phyloP scores from a whole-genome alignment of 2,113 vertebrate genomes.

The Oriolus oriolus region DNA sequence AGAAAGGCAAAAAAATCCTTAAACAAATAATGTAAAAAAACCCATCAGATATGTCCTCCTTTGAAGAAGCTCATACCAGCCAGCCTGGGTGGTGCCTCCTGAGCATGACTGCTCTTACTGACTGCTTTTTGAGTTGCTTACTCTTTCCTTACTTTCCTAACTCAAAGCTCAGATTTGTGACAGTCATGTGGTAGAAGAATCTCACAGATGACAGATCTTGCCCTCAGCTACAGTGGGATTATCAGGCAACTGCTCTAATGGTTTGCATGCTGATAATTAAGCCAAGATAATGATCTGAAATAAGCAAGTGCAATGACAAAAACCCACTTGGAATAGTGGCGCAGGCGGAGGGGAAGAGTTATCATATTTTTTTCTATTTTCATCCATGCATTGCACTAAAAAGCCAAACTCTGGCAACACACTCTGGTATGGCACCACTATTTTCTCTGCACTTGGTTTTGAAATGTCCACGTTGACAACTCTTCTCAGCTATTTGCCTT shows the following conservation, averaged over 20 bases:
- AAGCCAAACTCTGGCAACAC: not conserved
- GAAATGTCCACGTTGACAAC: not conserved
- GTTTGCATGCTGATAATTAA: not conserved
- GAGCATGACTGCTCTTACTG: accelerated
- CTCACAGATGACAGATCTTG: not conserved
- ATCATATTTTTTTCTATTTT: not conserved
- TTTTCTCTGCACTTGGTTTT: not conserved
- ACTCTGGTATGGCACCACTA: not conserved
- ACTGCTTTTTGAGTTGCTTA: not conserved
- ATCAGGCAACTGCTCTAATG: not conserved
- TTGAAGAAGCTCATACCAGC: not conserved
- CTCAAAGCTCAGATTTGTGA: not conserved
- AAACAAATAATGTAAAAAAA: not conserved
- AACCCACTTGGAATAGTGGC: not conserved
- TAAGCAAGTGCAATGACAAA: not conserved
- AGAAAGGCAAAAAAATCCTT: accelerated
- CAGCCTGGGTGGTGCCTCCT: not conserved
- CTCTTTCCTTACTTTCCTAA: not conserved
- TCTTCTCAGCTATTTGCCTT: not conserved
- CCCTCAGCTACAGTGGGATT: not conserved
- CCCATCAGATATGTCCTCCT: not conserved
- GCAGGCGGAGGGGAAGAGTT: not conserved
- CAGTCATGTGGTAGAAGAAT: not conserved
- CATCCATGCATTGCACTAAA: not conserved
- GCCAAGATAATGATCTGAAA: not conserved